These are phyloP conservation scores for Lepilemur septentrionalis DNA, from an alignment of 2,797 vertebrate genomes.

Conservation along the genomic window DNA sequence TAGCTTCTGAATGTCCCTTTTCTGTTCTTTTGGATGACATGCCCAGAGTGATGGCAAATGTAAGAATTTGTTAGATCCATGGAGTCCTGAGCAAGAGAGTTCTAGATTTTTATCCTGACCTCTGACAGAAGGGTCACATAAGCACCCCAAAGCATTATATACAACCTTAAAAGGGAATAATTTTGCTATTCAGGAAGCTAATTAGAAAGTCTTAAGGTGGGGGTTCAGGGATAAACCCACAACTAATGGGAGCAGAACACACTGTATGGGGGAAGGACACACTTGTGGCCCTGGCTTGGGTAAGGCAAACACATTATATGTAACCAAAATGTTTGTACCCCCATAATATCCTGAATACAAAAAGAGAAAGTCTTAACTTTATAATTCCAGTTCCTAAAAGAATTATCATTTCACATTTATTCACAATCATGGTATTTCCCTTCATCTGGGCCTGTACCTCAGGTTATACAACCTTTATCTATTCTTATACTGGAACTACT, in stretches of 20 bases:
- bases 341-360: too few species aligned
- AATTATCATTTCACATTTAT: neutral
- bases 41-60: neutral
- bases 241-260: too few species aligned
- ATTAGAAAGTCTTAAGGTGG: neutral
- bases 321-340: too few species aligned
- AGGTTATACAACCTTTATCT: neutral
- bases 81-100: neutral
- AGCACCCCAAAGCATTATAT: neutral
- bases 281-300: too few species aligned
- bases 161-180: neutral
- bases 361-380: neutral
- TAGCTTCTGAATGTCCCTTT: neutral
- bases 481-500: neutral
- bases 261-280: too few species aligned
- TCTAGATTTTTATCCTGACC: neutral
- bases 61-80: neutral
- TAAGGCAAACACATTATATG: too few species aligned
- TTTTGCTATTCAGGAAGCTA: slow-evolving; percentile 5
- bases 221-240: too few species aligned
- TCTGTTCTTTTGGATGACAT: neutral
- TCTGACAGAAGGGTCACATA: neutral
- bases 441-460: neutral
- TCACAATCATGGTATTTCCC: neutral
- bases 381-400: neutral